Evolutionary conservation across 2,797 vertebrate genomes (phyloP).

Genomic region (Harpagifer antarcticus): DNA sequence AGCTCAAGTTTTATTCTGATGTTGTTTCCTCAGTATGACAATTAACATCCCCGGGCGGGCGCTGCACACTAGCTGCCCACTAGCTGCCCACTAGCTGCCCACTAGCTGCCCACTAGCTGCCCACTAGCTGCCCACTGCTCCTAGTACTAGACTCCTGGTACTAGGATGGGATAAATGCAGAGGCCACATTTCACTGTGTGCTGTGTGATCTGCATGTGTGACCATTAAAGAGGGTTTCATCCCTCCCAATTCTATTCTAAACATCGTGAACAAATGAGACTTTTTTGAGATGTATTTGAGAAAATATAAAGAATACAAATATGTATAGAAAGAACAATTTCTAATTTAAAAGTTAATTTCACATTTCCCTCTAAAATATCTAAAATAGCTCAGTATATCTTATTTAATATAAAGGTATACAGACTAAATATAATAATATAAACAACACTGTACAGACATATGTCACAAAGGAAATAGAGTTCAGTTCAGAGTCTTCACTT

Average conservation of each 20-base stretch:
- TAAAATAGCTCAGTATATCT: conserved; percentile 61
- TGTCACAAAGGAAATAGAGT: conserved; percentile 88
- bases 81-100: too few relatives aligned
- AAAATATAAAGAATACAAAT: conserved; percentile 84
- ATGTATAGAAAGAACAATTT: conserved; percentile 71
- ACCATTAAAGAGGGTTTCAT: too few relatives aligned
- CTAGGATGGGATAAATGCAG: too few relatives aligned
- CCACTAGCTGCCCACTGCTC: too few relatives aligned
- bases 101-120: too few relatives aligned
- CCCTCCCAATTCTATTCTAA: too few relatives aligned
- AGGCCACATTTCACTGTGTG: too few relatives aligned
- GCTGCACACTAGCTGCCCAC: too few relatives aligned
- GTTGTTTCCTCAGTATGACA: background rate
- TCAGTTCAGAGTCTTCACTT: conserved; percentile 27
- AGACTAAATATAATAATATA: conserved; percentile 71
- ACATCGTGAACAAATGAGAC: background rate
- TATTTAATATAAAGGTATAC: conserved; percentile 49
- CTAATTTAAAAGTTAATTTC: conserved; percentile 82
- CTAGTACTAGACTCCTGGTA: too few relatives aligned
- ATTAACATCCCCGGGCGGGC: too few relatives aligned
- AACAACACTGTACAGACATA: conserved; percentile 88
- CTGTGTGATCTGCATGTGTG: too few relatives aligned
- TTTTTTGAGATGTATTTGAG: conserved; percentile 77
- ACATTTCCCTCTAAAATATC: conserved; percentile 83
- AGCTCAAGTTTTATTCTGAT: background rate